phyloP scores from a whole-genome alignment of 2,888 invertebrate species.

The Leptinotarsa rubiginosa region DNA sequence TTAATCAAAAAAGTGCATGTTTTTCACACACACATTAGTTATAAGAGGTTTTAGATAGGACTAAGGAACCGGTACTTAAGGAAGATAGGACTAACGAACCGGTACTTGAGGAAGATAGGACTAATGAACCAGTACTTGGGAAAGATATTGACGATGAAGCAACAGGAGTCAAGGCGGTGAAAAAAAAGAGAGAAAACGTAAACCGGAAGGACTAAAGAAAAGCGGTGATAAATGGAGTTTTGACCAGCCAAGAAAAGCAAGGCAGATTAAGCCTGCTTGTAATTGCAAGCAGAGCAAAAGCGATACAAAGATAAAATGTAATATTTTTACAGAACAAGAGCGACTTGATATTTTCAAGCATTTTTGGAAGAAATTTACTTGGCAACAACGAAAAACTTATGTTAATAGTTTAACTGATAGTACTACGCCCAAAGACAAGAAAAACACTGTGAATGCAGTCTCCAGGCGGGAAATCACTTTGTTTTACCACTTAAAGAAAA shows the following conservation, averaged over 20 bases:
- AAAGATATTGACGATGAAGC: neutral
- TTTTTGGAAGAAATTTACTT: neutral
- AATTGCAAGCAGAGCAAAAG: conserved; percentile 22
- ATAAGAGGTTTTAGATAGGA: neutral
- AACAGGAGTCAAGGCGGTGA: neutral
- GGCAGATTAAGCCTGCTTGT: conserved; percentile 5
- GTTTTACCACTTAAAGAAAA: conserved; percentile 18
- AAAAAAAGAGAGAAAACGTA: conserved; percentile 14
- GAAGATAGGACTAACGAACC: neutral
- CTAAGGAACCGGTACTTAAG: neutral
- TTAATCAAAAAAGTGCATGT: neutral
- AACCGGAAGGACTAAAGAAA: conserved; percentile 13
- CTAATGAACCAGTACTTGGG: neutral
- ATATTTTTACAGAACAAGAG: conserved; percentile 22
- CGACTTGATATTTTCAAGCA: conserved; percentile 15
- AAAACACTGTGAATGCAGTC: conserved; percentile 11
- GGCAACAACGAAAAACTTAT: conserved; percentile 4
- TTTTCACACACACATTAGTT: neutral
- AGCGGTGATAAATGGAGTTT: conserved; percentile 20
- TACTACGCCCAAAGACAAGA: conserved; percentile 11
- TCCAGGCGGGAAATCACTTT: conserved; percentile 14
- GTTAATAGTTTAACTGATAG: conserved; percentile 8
- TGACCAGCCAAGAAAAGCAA: conserved; percentile 3
- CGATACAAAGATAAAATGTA: conserved; percentile 23
- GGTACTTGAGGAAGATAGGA: neutral